Percentiles rank a stretch among this genome's conserved stretches.
These are phyloP conservation scores for Lagorchestes hirsutus DNA, from an alignment of 2,797 vertebrate genomes.

Conservation along the genomic window DNA sequence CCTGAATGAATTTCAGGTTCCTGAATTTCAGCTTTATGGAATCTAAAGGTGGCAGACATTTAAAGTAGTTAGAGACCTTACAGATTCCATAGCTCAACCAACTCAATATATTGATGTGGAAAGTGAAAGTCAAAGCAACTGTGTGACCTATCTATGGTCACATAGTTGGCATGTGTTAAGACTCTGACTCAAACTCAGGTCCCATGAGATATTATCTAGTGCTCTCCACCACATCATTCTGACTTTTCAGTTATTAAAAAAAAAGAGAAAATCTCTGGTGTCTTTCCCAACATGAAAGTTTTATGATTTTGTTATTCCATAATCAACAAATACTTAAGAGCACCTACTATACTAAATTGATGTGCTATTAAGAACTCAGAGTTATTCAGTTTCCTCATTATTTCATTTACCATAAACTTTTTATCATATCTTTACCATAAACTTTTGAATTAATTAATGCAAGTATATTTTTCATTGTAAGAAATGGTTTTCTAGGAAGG, in stretches of 20 bases:
- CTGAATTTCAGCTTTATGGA: neutral
- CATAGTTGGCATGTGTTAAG: neutral
- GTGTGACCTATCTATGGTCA: neutral
- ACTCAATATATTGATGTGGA: neutral
- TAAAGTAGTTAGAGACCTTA: neutral
- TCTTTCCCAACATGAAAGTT: conserved; percentile 34
- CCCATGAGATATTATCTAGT: neutral
- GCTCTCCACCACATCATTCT: neutral
- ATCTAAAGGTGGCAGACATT: neutral
- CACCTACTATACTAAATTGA: neutral
- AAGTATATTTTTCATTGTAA: neutral
- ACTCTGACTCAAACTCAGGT: neutral
- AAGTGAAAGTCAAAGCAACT: neutral
- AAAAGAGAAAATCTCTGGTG: neutral
- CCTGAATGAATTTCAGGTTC: neutral
- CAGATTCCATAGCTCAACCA: neutral
- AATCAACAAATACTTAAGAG: neutral
- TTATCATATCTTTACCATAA: neutral
- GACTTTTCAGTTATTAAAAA: neutral
- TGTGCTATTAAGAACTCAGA: neutral
- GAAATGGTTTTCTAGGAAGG: neutral
- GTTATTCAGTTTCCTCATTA: neutral
- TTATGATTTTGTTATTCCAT: neutral
- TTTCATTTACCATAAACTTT: neutral
- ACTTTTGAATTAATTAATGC: neutral